Base-by-base conservation (phyloP, 2,797 vertebrate species). In the Takifugu rubripes region DNA sequence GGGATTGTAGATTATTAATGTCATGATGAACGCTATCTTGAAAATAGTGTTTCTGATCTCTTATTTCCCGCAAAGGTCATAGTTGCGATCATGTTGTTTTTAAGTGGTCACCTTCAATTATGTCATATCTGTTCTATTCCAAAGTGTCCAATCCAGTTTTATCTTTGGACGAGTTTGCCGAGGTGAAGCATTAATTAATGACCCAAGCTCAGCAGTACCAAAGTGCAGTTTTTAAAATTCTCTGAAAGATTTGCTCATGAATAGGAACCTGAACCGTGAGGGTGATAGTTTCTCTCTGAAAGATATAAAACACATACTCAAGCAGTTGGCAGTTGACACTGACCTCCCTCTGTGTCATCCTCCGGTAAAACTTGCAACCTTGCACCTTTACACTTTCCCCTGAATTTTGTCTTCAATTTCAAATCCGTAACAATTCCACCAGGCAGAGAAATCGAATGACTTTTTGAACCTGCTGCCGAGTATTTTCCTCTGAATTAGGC, bases 1-100 rank as follows among this genome's bases (percentile, higher is more conserved):
- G 65, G 62, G 78, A 75, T 56, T 73, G 25, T 1, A 59, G 50
- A 73, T 75, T 75, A 82, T 75, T 66, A 70, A 64, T 53, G 65
- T 9, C 25, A 59, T 76, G 69, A 82, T 66, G 61, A 59, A 54
- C 74, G 31, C 64, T 46, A 56, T 52, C 65, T 61, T 60, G 57
- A 65, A 72, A 57, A 64, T 59, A 66, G 17, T 58, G 49, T 66
- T 71, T 59, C 52, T 57, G 62, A 77, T 79, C 54, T 54, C 61
- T 64, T 55, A 53, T 43, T 61, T 42, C 57, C 52, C 44, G 36
- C 60, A 29, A 12, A 52, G 49, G 69, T 64, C 49, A 45, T 48
- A 49, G 53, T 58, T 21, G 55, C 53, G 48, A 58, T n/a, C 29
- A 49, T 7, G 51, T 49, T 27, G 24, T 44, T 78, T 66, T 64